Conservation (phyloP, 2,797 vertebrate genomes). For the Neopelma chrysocephalum region DNA sequence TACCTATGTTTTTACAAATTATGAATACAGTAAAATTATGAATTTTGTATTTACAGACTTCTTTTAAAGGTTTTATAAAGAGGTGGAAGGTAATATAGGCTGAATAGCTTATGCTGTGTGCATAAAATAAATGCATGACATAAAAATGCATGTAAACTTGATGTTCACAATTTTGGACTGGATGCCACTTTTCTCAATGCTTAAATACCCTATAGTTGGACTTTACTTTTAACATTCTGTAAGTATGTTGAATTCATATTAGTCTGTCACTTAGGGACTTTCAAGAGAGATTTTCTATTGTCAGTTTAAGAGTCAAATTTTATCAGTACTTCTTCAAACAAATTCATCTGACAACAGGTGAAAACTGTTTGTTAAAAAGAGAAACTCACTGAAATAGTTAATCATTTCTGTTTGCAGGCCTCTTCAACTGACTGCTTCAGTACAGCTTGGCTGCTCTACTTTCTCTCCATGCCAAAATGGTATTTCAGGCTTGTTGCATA, state of each 20-base stretch:
- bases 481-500: neutral
- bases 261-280: neutral
- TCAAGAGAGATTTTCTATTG: neutral
- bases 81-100: neutral
- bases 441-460: neutral
- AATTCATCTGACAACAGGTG: neutral
- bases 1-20: neutral
- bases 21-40: neutral
- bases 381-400: neutral
- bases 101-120: neutral
- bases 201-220: neutral
- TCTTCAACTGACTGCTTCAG: neutral
- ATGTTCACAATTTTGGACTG: neutral
- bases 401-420: neutral
- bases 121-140: neutral
- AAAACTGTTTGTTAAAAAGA: neutral
- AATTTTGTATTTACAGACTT: neutral
- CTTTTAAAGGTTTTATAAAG: neutral
- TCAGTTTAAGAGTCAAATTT: neutral
- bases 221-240: neutral
- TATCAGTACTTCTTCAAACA: neutral
- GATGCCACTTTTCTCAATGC: neutral
- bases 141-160: neutral
- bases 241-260: neutral
- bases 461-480: neutral